Evolutionary conservation across 2,113 vertebrate species (phyloP).

Genomic region (Apus apus): DNA sequence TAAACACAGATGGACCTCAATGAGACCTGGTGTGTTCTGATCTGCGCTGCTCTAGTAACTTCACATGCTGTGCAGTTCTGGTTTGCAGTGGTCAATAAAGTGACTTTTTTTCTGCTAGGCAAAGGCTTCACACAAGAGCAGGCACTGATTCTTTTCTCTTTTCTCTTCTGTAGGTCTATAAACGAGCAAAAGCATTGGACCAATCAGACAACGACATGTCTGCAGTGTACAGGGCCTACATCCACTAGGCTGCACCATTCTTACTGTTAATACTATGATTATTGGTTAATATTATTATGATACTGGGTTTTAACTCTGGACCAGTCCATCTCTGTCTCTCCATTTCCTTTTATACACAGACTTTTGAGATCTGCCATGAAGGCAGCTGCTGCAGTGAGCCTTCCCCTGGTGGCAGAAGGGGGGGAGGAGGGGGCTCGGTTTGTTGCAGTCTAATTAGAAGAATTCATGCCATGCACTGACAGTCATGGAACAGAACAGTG

Average conservation of each 20-base stretch:
- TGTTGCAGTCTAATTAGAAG: constrained; percentile 57
- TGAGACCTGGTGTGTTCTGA: neutral
- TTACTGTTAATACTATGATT: constrained; percentile 72
- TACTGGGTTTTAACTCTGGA: constrained; percentile 81
- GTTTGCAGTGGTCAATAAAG: neutral
- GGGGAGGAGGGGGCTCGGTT: constrained; percentile 58
- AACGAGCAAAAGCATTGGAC: constrained; percentile 98
- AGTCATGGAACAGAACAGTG: constrained; percentile 63
- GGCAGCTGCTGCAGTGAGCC: constrained; percentile 68
- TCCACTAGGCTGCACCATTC: constrained; percentile 85
- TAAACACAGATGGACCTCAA: neutral
- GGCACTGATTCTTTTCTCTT: neutral
- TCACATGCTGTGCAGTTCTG: neutral
- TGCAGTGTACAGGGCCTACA: constrained; percentile 98
- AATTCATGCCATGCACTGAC: constrained; percentile 62
- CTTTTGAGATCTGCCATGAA: constrained; percentile 74
- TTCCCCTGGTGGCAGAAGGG: constrained; percentile 59
- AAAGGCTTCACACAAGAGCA: neutral
- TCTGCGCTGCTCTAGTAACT: neutral
- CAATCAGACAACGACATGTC: constrained; percentile 99
- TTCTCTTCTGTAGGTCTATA: constrained; percentile 88
- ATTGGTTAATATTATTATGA: constrained; percentile 75
- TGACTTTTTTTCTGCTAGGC: neutral
- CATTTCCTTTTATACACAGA: constrained; percentile 79
- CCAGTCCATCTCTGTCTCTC: constrained; percentile 79